Evolutionary conservation across 2,888 invertebrate genomes (phyloP).

Genomic region (Protodeltote pygarga): DNA sequence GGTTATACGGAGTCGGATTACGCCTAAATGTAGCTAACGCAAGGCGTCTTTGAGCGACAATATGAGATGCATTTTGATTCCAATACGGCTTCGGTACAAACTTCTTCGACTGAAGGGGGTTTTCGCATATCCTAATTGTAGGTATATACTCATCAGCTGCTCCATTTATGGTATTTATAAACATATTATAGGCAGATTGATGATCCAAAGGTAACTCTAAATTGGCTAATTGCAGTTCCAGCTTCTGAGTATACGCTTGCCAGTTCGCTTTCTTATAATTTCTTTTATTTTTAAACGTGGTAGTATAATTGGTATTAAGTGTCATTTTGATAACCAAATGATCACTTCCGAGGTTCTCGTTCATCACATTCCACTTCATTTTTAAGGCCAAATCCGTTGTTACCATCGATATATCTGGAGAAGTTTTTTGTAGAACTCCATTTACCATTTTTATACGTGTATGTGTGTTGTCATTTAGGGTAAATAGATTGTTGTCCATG

Average conservation of each 20-base stretch:
- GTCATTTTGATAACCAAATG: neutral
- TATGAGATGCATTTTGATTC: constrained; percentile 34
- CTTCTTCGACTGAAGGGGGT: constrained; percentile 11
- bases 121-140: neutral
- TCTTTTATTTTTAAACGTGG: neutral
- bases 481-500: neutral
- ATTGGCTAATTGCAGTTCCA: neutral
- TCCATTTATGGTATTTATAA: neutral
- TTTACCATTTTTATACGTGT: constrained; percentile 37
- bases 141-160: neutral
- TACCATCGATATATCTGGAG: constrained; percentile 39
- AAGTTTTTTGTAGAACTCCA: constrained; percentile 25
- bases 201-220: neutral
- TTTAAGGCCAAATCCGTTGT: neutral
- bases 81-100: constrained; percentile 47
- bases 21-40: constrained; percentile 36
- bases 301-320: neutral
- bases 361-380: neutral
- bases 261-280: neutral
- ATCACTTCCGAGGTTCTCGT: neutral
- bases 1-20: constrained; percentile 39
- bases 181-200: neutral
- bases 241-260: neutral
- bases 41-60: constrained; percentile 35
- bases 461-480: neutral